Percentiles rank a stretch among this genome's conserved stretches.
Conservation (phyloP, 2,797 vertebrate genomes). For the Pipistrellus pipistrellus region DNA sequence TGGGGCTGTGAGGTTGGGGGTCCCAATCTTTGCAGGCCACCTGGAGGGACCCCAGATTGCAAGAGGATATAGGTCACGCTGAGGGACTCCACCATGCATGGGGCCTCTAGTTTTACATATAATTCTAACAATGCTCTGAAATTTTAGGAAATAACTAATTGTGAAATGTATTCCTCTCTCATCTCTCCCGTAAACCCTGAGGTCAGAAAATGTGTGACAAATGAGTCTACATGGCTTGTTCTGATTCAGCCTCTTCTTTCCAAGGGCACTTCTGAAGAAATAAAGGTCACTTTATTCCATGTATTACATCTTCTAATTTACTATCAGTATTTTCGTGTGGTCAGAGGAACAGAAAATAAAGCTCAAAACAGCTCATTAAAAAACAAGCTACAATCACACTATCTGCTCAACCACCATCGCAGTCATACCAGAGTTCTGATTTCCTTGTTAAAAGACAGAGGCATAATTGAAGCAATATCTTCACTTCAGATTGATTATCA, state of each 20-base stretch:
- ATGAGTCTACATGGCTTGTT: slow-evolving; percentile 82
- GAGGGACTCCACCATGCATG: too few species aligned
- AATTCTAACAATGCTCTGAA: slow-evolving; percentile 69
- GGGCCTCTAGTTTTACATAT: background rate
- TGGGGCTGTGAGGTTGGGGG: too few species aligned
- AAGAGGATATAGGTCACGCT: too few species aligned
- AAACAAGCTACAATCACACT: slow-evolving; percentile 87
- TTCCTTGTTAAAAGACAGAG: slow-evolving; percentile 90
- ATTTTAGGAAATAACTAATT: slow-evolving; percentile 84
- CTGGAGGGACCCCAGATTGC: too few species aligned
- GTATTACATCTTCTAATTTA: slow-evolving; percentile 89
- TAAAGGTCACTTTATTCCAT: slow-evolving; percentile 87
- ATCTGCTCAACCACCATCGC: slow-evolving; percentile 75
- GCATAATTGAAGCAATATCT: slow-evolving; percentile 90
- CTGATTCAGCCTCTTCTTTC: slow-evolving; percentile 84
- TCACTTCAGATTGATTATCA: slow-evolving; percentile 92
- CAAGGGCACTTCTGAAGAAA: slow-evolving; percentile 86
- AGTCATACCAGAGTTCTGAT: slow-evolving; percentile 87
- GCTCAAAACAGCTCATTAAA: slow-evolving; percentile 88
- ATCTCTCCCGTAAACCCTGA: slow-evolving; percentile 70
- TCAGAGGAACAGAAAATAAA: slow-evolving; percentile 87
- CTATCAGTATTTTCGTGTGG: slow-evolving; percentile 87
- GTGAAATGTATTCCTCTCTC: slow-evolving; percentile 85
- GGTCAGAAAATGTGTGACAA: slow-evolving; percentile 83
- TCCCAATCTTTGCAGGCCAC: too few species aligned